Conservation (phyloP, 2,888 invertebrate genomes). For the Nymphalis c-album region DNA sequence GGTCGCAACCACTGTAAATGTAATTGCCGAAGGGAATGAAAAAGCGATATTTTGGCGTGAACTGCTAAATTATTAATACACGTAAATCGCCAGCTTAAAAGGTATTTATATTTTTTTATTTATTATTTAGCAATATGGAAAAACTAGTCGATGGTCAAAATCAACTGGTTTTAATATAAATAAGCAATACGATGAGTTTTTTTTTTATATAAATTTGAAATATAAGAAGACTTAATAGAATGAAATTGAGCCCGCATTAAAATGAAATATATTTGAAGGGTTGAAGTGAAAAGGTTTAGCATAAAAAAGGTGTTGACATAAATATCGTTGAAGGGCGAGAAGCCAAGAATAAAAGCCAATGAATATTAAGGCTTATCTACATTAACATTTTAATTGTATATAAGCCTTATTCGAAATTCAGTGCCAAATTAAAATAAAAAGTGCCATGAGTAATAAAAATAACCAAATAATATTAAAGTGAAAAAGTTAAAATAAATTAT, state of each 20-base stretch:
- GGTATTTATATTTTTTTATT: conserved; percentile 10
- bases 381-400: not conserved
- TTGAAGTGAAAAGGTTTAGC: conserved; percentile 8
- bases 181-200: too few relatives aligned
- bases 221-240: too few relatives aligned
- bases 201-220: too few relatives aligned
- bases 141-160: too few relatives aligned
- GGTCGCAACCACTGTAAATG: conserved; percentile 1
- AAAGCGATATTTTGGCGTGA: conserved; percentile 4
- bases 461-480: too few relatives aligned
- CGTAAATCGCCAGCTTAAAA: conserved; percentile 8
- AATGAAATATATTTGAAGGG: conserved; percentile 6
- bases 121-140: too few relatives aligned
- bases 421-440: too few relatives aligned
- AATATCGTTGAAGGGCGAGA: conserved; percentile 1
- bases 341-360: not conserved
- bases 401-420: too few relatives aligned
- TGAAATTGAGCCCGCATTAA: too few relatives aligned
- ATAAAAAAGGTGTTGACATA: not conserved
- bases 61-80: conserved; percentile 15
- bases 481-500: too few relatives aligned
- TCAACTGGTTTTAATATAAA: too few relatives aligned
- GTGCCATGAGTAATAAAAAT: too few relatives aligned
- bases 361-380: conserved; percentile 5
- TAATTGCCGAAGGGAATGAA: not conserved